A percentile compares a stretch with the other conserved stretches of the same genome.
Evolutionary conservation across 1,140 invertebrate species (phyloP).

Genomic region (Belonocnema kinseyi): DNA sequence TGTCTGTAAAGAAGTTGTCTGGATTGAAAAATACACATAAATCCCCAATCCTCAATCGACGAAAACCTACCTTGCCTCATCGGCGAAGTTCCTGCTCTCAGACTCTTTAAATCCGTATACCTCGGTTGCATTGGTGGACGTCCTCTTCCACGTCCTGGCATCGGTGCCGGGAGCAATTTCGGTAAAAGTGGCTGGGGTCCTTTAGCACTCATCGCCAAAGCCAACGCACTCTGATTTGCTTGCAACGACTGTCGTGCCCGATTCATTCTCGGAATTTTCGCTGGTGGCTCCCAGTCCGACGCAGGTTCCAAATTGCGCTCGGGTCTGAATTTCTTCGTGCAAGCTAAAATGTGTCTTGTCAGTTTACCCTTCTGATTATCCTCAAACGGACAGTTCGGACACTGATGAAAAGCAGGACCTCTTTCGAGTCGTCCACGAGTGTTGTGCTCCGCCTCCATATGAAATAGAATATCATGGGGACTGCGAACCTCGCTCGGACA

Average conservation of each 20-base stretch:
- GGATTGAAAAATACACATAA: constrained; percentile 34
- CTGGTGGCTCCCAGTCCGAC: constrained; percentile 92
- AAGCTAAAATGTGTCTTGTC: constrained; percentile 90
- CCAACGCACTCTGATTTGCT: constrained; percentile 69
- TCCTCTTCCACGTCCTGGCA: constrained; percentile 68
- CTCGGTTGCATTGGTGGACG: constrained; percentile 73
- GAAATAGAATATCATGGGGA: constrained; percentile 91
- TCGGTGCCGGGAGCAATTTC: constrained; percentile 73
- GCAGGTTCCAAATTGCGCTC: constrained; percentile 90
- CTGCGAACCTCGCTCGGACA: constrained; percentile 89
- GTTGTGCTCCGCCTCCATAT: constrained; percentile 93
- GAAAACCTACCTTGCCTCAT: constrained; percentile 63
- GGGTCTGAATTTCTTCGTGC: constrained; percentile 92
- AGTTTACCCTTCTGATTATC: constrained; percentile 96
- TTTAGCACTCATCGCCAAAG: constrained; percentile 70
- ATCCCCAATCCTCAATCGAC: neutral
- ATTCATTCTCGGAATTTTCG: constrained; percentile 89
- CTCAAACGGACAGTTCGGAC: constrained; percentile 95
- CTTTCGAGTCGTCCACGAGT: constrained; percentile 88
- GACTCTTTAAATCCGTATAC: constrained; percentile 68
- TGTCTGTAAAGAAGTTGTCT: constrained; percentile 59
- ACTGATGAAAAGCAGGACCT: constrained; percentile 92
- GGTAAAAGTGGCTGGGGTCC: constrained; percentile 76
- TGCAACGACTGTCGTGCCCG: constrained; percentile 75
- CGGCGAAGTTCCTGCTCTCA: constrained; percentile 64